Base-by-base conservation (phyloP, 1,140 invertebrate genomes). In the Hycleus phaleratus region DNA sequence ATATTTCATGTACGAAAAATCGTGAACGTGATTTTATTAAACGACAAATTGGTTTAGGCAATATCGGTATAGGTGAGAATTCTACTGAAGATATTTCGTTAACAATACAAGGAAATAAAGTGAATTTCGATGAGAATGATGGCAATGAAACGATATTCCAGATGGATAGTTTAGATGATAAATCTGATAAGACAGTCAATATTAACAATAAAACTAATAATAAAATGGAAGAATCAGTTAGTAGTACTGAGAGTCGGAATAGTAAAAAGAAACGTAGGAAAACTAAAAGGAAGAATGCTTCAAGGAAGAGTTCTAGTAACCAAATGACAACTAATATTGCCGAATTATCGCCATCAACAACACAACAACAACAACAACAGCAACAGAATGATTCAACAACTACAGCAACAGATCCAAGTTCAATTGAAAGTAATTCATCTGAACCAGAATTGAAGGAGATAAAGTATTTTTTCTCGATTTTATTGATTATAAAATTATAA, bases 271-370 rank as follows among this genome's bases (percentile, higher is more conserved):
- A 86, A 68, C 81, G 87, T 7, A 85, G 85, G 66, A 87, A 86
- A 75, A 89, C 85, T 72, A 88, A 87, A 72, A 88, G 88, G 69
- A 86, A 86, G 71, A 85, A 87, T 61, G 79, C 83, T 6, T 81
- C 84, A 62, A 80, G 86, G 46, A 88, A 88, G 65, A 79, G 81
- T 0, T 84, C 82, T 7, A 76, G 72, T 51, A 73, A 70, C 10
- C 82, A 9, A 76, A 72, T 51, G 73, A 70, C 10, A 63, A 66
- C 26, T 58, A 64, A 38, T 62, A 32, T 5, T 32, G 7, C 32
- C 7, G 32, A 5, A 46, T 46, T 11, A 24, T 44, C 9, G 43
- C 26, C 25, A 12, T 24, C 4, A 10, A 24, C 4, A 44, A 52
- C 26, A 5, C 26, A 24, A 8, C 38, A 10, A n/a, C 24, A 25